Evolutionary conservation across 1,140 invertebrate species (phyloP).

Genomic region (Ceratosolen fusciceps): DNA sequence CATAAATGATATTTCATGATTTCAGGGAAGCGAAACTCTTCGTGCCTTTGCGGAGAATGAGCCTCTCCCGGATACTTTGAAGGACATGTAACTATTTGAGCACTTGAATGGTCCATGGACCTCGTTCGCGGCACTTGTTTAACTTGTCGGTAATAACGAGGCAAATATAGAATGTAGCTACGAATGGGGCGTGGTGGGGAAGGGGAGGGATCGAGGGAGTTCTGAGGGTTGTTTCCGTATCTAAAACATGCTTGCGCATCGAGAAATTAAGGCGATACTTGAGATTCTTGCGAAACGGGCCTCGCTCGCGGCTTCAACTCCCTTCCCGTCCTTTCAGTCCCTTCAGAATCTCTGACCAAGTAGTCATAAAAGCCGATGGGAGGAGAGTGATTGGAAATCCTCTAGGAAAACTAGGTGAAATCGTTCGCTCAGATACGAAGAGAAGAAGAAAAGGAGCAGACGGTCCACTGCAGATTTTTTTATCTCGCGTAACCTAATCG

Average conservation of each 20-base stretch:
- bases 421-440: no score
- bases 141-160: not conserved
- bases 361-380: no score
- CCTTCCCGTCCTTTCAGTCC: slow-evolving; percentile 14
- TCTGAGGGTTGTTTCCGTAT: slow-evolving; percentile 29
- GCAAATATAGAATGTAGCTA: not conserved
- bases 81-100: not conserved
- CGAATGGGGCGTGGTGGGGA: not conserved
- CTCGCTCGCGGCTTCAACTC: slow-evolving; percentile 21
- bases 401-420: slow-evolving; percentile 20
- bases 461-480: no score
- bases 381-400: no score
- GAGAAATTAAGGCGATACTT: slow-evolving; percentile 29
- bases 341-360: slow-evolving; percentile 13
- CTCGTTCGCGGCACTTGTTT: slow-evolving; percentile 17
- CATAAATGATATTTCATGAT: no score
- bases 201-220: not conserved
- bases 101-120: not conserved
- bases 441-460: not conserved
- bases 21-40: no score
- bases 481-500: no score
- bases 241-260: slow-evolving; percentile 1
- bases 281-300: slow-evolving; percentile 40
- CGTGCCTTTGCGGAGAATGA: no score
- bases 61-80: not conserved